These are phyloP conservation scores for Chymomyza procnemis DNA, from an alignment of 2,888 invertebrate genomes.

Conservation along the genomic window DNA sequence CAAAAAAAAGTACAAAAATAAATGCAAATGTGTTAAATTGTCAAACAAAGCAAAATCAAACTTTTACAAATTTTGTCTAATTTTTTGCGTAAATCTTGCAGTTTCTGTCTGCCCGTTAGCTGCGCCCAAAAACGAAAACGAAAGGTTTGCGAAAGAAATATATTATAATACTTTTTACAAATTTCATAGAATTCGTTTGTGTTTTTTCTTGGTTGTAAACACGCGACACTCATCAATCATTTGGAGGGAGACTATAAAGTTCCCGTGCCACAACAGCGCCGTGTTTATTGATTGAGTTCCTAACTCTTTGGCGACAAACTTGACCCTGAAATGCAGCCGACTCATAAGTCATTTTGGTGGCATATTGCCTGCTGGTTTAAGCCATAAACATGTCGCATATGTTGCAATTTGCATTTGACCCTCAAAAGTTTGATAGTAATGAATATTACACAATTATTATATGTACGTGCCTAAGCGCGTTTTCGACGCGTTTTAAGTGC, in stretches of 20 bases:
- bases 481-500: constrained; percentile 29
- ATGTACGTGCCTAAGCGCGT: constrained; percentile 4
- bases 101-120: constrained; percentile 26
- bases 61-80: constrained; percentile 24
- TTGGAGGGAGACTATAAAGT: neutral
- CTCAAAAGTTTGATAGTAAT: constrained; percentile 23
- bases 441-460: constrained; percentile 29
- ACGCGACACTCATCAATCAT: constrained; percentile 69
- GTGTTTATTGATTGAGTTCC: neutral
- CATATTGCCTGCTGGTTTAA: neutral
- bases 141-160: constrained; percentile 51
- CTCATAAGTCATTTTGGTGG: neutral
- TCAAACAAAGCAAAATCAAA: constrained; percentile 37
- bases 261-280: neutral
- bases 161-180: constrained; percentile 55
- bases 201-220: constrained; percentile 27
- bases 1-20: neutral
- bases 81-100: constrained; percentile 2
- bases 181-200: constrained; percentile 35
- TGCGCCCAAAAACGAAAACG: constrained; percentile 46
- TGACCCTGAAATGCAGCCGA: constrained; percentile 35
- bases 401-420: constrained; percentile 71
- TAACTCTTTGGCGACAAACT: constrained; percentile 31
- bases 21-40: constrained; percentile 59
- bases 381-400: constrained; percentile 14